Evolutionary conservation across 1,140 invertebrate genomes (phyloP), one percentile per base, ranked within the genome.

Genomic region (Apis florea): DNA sequence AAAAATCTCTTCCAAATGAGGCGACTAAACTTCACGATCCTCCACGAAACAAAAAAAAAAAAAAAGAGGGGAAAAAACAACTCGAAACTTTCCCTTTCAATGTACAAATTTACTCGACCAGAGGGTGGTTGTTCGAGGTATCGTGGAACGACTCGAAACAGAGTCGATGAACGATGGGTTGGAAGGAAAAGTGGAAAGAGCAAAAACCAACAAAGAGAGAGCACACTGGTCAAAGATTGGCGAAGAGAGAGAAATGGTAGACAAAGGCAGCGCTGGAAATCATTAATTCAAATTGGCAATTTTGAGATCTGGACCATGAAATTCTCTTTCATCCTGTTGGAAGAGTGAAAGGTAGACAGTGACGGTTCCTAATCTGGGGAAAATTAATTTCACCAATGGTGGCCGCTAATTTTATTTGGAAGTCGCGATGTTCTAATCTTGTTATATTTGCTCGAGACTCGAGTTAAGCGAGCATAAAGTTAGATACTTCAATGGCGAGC

Each of bases 281-380:
- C 56, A 49, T 67, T 82, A 82, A 82, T 82, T 82, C 74, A 77
- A 82, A 82, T 78, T 82, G 74, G 31, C 80, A 82, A 82, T 82
- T 82, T 78, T 70, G 51, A 78, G 74, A 82, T 82, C 66, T 70
- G 31, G 8, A 2, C 40, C 17, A 58, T 26, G 58, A 26, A 64
- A 53, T 76, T 70, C 64, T 68, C 64, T 81, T 56, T 75, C 54
- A 47, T 73, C 21, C 21, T 13, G 56, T 12, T 9, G 17, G 15
- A 13, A 5, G n/a, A 9, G 12, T 69, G 15, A 8, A 15, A n/a
- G 17, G 66, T 24, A 2, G 54, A 21, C 64, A n/a, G 53, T 47
- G 17, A 31, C 24, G 51, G 59, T 12, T 64, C 51, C 31, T 64
- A 63, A 47, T 59, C 47, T 63, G 26, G 31, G 31, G 54, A 53